phyloP scores from a whole-genome alignment of 1,140 invertebrate species.

The Drosophila burlai region DNA sequence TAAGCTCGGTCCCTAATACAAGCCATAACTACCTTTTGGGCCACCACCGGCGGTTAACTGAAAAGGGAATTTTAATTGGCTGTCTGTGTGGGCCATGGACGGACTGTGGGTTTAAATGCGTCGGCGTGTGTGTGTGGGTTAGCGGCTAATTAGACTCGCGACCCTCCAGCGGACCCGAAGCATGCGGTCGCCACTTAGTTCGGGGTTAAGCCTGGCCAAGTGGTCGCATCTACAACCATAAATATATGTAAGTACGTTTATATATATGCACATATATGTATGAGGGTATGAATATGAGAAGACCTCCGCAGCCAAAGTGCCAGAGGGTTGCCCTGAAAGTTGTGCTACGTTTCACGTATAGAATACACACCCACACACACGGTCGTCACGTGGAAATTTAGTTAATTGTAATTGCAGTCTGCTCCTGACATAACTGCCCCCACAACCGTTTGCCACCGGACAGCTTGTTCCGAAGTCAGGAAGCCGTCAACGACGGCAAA shows the following conservation, averaged over 20 bases:
- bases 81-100: constrained; percentile 1
- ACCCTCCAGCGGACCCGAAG: constrained; percentile 21
- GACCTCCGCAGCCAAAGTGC: constrained; percentile 9
- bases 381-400: constrained; percentile 9
- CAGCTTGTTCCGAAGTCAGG: constrained; percentile 7
- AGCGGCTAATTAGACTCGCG: constrained; percentile 41
- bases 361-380: neutral
- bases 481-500: constrained; percentile 20
- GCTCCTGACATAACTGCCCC: constrained; percentile 29
- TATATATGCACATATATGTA: neutral
- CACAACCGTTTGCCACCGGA: constrained; percentile 1
- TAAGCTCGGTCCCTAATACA: constrained; percentile 11
- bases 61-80: constrained; percentile 40
- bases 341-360: constrained; percentile 26
- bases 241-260: neutral
- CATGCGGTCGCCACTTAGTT: constrained; percentile 23
- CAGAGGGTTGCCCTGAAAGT: constrained; percentile 26
- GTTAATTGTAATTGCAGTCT: constrained; percentile 45
- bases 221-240: constrained; percentile 17
- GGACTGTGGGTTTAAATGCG: constrained; percentile 9
- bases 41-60: constrained; percentile 8
- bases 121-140: constrained; percentile 6
- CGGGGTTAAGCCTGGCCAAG: constrained; percentile 53
- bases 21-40: constrained; percentile 18
- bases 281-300: constrained; percentile 23